Conservation (phyloP, 2,113 vertebrate genomes). For the Campylomormyrus numenius region DNA sequence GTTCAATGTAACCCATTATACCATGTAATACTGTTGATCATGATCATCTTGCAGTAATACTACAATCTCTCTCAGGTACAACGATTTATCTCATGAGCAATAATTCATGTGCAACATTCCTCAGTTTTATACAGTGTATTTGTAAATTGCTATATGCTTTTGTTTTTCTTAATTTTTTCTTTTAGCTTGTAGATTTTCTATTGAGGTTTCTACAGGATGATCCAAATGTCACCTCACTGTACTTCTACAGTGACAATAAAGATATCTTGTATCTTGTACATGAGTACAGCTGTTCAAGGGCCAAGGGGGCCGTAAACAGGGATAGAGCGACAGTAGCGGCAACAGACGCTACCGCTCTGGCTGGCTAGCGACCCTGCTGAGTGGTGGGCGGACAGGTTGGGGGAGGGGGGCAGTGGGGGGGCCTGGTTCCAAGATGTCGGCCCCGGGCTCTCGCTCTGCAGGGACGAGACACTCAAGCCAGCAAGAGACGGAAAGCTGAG, state of each 20-base stretch:
- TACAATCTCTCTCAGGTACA: background rate
- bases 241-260: background rate
- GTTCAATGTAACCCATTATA: background rate
- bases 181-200: background rate
- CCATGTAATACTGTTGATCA: background rate
- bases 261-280: background rate
- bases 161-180: background rate
- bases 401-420: background rate
- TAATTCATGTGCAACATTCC: background rate
- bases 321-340: background rate
- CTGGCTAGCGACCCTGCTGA: background rate
- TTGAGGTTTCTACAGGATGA: background rate
- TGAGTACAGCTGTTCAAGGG: background rate
- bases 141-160: background rate
- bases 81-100: background rate
- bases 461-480: background rate
- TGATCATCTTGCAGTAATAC: background rate
- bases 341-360: background rate
- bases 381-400: background rate
- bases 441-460: background rate
- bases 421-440: background rate
- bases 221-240: background rate
- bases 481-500: background rate
- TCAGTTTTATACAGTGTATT: background rate
- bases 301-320: background rate